Conservation (phyloP, 1,140 invertebrate genomes). For the Manduca sexta region DNA sequence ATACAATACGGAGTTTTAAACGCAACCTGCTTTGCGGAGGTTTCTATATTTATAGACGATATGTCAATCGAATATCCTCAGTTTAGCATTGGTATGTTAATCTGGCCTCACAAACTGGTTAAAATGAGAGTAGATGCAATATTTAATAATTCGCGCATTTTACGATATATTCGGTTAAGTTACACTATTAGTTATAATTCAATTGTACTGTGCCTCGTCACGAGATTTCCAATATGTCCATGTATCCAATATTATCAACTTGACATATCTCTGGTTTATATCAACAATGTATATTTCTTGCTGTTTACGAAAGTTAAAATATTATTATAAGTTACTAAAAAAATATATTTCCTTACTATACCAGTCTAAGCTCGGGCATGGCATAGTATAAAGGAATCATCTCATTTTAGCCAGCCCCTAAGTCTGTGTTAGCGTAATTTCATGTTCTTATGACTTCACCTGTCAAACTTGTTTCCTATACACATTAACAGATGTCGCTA, state of each 20-base stretch:
- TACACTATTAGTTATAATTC: neutral
- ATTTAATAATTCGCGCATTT: neutral
- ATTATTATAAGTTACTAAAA: too few relatives aligned
- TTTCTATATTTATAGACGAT: neutral
- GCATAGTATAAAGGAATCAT: constrained; percentile 1
- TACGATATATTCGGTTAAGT: neutral
- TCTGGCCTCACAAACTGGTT: constrained; percentile 24
- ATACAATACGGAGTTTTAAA: neutral
- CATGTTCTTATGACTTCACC: constrained; percentile 32
- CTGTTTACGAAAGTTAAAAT: too few relatives aligned
- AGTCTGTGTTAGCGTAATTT: constrained; percentile 47
- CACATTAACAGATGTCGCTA: constrained; percentile 4
- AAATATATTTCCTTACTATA: too few relatives aligned
- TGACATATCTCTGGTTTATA: too few relatives aligned
- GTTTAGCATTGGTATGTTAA: neutral
- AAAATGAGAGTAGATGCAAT: constrained; percentile 38
- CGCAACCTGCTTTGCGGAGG: neutral
- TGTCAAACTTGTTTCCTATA: neutral
- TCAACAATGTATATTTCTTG: too few relatives aligned
- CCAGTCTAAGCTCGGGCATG: too few relatives aligned
- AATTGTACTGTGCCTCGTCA: too few relatives aligned
- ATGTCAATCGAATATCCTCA: neutral
- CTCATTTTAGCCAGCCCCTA: constrained; percentile 27
- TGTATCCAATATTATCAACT: too few relatives aligned
- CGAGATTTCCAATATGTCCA: too few relatives aligned